Evolutionary conservation across 92 coral and sea anemone species (phyloP), one percentile per base, ranked within the genome.

Genomic region (Epizoanthus ramosus): DNA sequence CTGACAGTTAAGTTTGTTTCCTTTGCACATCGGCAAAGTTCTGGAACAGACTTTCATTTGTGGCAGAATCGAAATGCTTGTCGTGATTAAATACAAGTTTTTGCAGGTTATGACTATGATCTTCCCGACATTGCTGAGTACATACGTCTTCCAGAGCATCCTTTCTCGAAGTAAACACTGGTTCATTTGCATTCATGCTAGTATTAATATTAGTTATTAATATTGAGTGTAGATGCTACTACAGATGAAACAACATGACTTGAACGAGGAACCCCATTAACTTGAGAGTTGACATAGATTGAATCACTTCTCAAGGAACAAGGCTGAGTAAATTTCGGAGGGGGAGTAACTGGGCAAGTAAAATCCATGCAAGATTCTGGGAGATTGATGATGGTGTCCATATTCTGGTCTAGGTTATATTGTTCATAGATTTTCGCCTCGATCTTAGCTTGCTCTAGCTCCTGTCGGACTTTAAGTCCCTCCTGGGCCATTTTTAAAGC

Each of bases 351-450:
- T 39, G 43, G 43, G 43, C 43, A 4, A 39, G 43, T 39, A 39
- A 39, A 39, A 39, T 39, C 43, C 43, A 39, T 65, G 17, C 1
- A 6, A 17, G 14, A 58, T 19, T 60, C 19, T 24, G 22, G 70
- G 50, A 37, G 17, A 16, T 47, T 59, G 43, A 45, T 88, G 80
- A 65, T 37, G 56, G 64, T 73, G 53, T 82, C 70, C 53, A 61
- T 76, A 47, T 47, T 68, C 31, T 81, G 79, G 13, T 80, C 80
- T 66, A 68, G 41, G 3, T 83, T 88, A 79, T 79, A 77, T 54
- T 89, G 79, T 84, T 89, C 87, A 31, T 84, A 92, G n/a, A 80
- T 68, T 24, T 79, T 74, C 83, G 85, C 93, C 79, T 90, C 97
- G 68, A 83, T 83, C 58, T 86, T 86, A 39, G 87, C 95, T 68